Base-by-base conservation (phyloP, 2,113 vertebrate genomes). In the Orcinus orca region DNA sequence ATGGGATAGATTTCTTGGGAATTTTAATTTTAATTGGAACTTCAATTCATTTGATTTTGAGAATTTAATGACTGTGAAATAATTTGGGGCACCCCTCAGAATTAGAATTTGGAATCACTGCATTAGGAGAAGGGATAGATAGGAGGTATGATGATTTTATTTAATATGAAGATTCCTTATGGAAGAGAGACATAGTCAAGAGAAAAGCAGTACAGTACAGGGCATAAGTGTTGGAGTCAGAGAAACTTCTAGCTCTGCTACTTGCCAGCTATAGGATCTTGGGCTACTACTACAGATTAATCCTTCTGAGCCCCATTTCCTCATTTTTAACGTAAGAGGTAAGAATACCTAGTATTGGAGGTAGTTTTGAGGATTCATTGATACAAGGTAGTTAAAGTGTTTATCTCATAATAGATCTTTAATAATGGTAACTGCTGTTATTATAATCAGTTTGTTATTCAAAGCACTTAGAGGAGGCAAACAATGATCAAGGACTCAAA, bases 11-110 rank as follows among this genome's bases (percentile, higher is more conserved):
- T 60, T 76, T 87, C 36, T 67, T 91, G 15, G 17, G 87, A 94
- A 70, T 47, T 83, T 76, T 95, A 76, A 47, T 74, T 83, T 67
- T 80, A 80, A 55, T 77, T 87, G 15, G 67, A 96, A 68, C 60
- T 96, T 86, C 58, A 74, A 58, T 76, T 81, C 29, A 68, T 67
- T 94, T 87, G 50, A 63, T 94, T 81, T 94, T 90, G 53, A 94
- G 67, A 91, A 82, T 88, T 92, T 88, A 41, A 53, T 60, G 25
- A 68, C 47, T 67, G 2, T 90, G 53, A 94, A 65, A 67, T 87
- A 81, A 80, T 44, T 53, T 85, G 58, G 82, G 33, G 14, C 8
- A 41, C 38, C 18, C 63, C 71, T 80, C 63, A 86, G 36, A 86
- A 81, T 84, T 93, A 90, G 81, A 90, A 93, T n/a, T 85, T 90